Evolutionary conservation across 2,888 invertebrate species (phyloP), one percentile per base, ranked within the genome.

Genomic region (Mechanitis mazaeus): DNA sequence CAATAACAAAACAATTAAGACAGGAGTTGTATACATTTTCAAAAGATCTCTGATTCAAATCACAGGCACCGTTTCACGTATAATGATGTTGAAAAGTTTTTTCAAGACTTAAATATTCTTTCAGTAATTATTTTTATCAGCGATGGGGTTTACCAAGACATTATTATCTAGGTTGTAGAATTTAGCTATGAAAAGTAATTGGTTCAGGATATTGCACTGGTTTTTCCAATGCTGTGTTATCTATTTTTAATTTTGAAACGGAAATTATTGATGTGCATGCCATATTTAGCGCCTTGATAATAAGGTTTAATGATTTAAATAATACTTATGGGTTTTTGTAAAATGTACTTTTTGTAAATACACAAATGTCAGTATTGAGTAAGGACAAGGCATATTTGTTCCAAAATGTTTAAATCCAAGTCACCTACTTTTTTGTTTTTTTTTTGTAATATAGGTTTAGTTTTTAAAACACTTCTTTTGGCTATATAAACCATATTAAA

Each of bases 111-210:
- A 66, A 61, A 56, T 61, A 64, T 61, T 47, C 47, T 59, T 61
- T 53, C 46, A 63, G 61, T 54, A 66, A 63, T 68, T 68, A 66
- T 58, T 33, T 33, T 63, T 68, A 66, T 68, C 68, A 55, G 54
- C 6, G 54, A 64, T 60, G 53, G 59, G 59, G 45, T 61, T 66
- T 68, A 60, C 61, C 66, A 33, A 54, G 50, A 53, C 50, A 65
- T 64, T 66, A 56, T 66, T 66, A 66, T 66, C 64, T 55, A n/a
- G 45, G 58, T 60, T 58, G 56, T 59, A 59, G 45, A 54, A 38
- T 1, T 60, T 28, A 60, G 56, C 45, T 45, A 58, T 64, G 47
- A 62, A 62, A 64, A 56, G 58, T 62, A 66, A 66, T 66, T 58
- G 58, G 50, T 64, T 61, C 55, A 45, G 50, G n/a, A 55, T 45